A percentile compares a stretch with the other conserved stretches of the same genome.
phyloP scores from a whole-genome alignment of 2,888 invertebrate genomes.

The Flexamia atlantica region DNA sequence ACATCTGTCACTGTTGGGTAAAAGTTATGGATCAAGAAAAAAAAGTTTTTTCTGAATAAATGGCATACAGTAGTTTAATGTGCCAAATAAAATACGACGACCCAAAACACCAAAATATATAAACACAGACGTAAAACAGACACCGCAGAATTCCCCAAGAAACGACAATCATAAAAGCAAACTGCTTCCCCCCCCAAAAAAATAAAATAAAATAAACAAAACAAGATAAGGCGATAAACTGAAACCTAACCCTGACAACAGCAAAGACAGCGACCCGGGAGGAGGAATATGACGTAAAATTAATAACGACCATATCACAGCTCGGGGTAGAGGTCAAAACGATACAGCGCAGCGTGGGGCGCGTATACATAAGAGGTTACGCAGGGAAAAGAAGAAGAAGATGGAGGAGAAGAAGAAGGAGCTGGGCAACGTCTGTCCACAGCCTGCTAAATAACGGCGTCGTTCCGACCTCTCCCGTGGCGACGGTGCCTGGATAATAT shows the following conservation, averaged over 20 bases:
- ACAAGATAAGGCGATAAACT: constrained; percentile 2
- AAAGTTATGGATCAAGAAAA: too few relatives aligned
- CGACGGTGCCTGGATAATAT: constrained; percentile 28
- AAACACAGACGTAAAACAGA: too few relatives aligned
- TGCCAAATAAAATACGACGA: too few relatives aligned
- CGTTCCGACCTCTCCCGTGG: constrained; percentile 3
- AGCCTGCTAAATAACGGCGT: constrained; percentile 55
- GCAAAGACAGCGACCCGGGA: not conserved
- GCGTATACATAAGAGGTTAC: constrained; percentile 46
- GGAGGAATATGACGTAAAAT: constrained; percentile 17
- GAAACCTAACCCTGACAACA: constrained; percentile 23
- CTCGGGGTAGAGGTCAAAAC: constrained; percentile 26
- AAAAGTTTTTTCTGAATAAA: too few relatives aligned
- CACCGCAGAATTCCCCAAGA: too few relatives aligned
- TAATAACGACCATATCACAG: constrained; percentile 31
- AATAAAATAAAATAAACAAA: too few relatives aligned
- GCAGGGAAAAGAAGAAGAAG: constrained; percentile 28
- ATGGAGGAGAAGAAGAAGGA: constrained; percentile 27
- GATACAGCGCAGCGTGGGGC: constrained; percentile 24
- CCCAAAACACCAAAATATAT: too few relatives aligned
- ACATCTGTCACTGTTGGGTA: too few relatives aligned
- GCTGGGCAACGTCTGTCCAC: constrained; percentile 48
- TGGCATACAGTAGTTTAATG: too few relatives aligned
- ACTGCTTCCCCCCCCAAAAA: not conserved
- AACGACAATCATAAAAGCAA: not conserved